Base-by-base conservation (phyloP, 2,113 vertebrate genomes). In the Asarcornis scutulata region DNA sequence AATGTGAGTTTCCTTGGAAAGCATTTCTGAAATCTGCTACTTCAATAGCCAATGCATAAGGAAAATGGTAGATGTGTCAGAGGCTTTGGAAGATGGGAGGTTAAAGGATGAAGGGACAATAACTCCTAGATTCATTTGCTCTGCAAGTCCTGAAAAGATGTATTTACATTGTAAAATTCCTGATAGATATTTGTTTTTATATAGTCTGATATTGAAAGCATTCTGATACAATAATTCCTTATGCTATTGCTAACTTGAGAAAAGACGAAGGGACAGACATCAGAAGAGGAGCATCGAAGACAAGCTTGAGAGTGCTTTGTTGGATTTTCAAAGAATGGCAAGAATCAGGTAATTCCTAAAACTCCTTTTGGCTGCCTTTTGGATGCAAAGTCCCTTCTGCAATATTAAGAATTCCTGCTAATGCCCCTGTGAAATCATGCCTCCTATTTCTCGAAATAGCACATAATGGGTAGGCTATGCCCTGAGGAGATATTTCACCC, bases 51-150 rank as follows among this genome's bases (percentile, higher is more conserved):
- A 81, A 88, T 90, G 52, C 73, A 42, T 77, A 96, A 80, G 48
- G 91, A 93, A 90, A 86, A 93, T 40, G 56, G 58, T 92, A 90
- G 46, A 38, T 89, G 53, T 91, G 88, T 87, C 89, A 97, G 83
- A 94, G 92, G 81, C 76, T 91, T 72, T 80, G 50, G 63, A 91
- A 96, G 71, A 94, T 69, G 34, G 77, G 85, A 96, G 92, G 93
- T 97, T 91, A 84, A 55, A 93, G 40, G 53, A 96, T 85, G 97
- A 97, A 93, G 74, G 74, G 86, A 95, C 72, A 75, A 60, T 89
- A 93, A 93, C 83, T 96, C 62, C 64, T 88, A 68, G 73, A 89
- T 72, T 91, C 74, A 77, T 96, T 94, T 88, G 75, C 44, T 95
- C 73, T 94, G 69, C 66, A 81, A 84, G 74, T 95, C 53, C 72